Base-by-base conservation (phyloP, 2,797 vertebrate species). In the Sebastolobus altivelis region DNA sequence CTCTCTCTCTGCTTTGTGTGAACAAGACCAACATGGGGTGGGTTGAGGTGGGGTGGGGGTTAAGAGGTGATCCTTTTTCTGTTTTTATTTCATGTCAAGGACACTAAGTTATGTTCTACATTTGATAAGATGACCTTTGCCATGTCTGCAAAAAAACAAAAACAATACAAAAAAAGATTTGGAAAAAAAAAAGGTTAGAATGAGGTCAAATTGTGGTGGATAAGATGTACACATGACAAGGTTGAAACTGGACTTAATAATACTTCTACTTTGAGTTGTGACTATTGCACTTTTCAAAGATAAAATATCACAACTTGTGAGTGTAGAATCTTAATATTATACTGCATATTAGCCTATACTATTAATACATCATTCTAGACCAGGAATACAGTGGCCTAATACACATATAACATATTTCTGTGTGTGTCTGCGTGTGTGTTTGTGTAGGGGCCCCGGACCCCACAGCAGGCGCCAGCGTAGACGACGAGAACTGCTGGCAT, bases 401-500 rank as follows among this genome's bases (percentile, higher is more conserved):
- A 7, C 27, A 62, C 5, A 18, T 60, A 11, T 69, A 77, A 63
- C 38, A 63, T 10, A 6, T 46, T 0, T 83, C 16, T 75, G 69
- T 73, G 27, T 77, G 1, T 76, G 8, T 25, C 25, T 25, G 25
- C 25, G 25, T 80, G 55, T 77, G 43, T 82, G 2, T 85, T 25
- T 81, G 37, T 92, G 27, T 84, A 99, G 98, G 98, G 94, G 98
- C 98, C 94, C 98, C 98, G 66, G 98, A 99, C 87, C 98, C 98
- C 87, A 99, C 98, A 52, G 98, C 98, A 13, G 98, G 98, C 83
- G 98, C 98, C 94, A 99, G 98, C 68, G 97, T 99, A 93, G 98
- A 99, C 62, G 98, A 99, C 79, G 98, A 99, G 94, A 99, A 99
- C 91, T 99, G 98, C 94, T 99, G 98, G 98, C 98, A 99, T 94